Evolutionary conservation across 2,113 vertebrate species (phyloP).

Genomic region (Charina bottae): DNA sequence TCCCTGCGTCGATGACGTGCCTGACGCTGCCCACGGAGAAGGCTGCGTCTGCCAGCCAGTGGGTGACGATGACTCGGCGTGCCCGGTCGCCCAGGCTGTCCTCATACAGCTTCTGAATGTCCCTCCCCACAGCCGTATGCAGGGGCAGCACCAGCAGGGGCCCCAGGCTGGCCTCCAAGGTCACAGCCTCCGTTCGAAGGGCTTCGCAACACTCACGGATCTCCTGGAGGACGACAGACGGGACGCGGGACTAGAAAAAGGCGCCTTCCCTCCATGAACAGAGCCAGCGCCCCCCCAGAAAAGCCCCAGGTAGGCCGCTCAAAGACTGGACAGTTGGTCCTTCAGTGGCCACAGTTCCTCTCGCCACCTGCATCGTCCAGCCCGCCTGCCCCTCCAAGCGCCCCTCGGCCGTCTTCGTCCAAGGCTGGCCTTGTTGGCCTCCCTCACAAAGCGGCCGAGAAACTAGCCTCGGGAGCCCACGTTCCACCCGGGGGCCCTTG

Average conservation of each 20-base stretch:
- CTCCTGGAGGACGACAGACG: conserved; percentile 68
- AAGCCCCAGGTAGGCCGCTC: background rate
- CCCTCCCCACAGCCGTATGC: conserved; percentile 72
- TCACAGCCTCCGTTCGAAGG: conserved; percentile 77
- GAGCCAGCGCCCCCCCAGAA: background rate
- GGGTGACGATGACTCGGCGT: conserved; percentile 82
- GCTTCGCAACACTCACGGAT: conserved; percentile 74
- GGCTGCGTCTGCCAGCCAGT: conserved; percentile 85
- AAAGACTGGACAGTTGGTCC: background rate
- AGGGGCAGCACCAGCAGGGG: conserved; percentile 78
- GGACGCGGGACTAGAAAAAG: background rate
- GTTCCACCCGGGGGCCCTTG: background rate
- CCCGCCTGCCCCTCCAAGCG: background rate
- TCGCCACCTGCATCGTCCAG: fast-evolving
- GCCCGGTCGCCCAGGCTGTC: background rate
- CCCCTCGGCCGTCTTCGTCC: background rate
- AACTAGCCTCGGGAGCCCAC: background rate
- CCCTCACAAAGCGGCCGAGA: background rate
- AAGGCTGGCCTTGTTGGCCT: background rate
- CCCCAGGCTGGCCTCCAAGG: conserved; percentile 76
- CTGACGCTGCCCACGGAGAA: conserved; percentile 83
- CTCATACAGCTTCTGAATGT: conserved; percentile 81
- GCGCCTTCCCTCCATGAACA: background rate
- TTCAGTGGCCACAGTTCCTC: background rate
- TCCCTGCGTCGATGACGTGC: conserved; percentile 88